Evolutionary conservation across 1,140 invertebrate genomes (phyloP), one percentile per base, ranked within the genome.

Genomic region (Triops longicaudatus): DNA sequence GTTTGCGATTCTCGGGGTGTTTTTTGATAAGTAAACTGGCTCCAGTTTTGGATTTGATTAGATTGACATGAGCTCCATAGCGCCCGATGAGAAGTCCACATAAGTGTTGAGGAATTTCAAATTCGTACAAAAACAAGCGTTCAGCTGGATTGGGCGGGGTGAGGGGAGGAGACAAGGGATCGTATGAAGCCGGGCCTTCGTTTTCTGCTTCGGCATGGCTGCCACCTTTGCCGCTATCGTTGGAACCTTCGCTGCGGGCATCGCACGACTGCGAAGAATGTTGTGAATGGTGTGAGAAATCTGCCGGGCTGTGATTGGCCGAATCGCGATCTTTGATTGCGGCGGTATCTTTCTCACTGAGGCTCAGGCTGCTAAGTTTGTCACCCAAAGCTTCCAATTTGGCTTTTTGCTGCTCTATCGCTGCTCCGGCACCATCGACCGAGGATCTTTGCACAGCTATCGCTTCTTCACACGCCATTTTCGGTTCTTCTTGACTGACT

Each of bases 21-120:
- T 88, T 88, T 83, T 91, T 91, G 7, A 98, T 88, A 74, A 89
- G 84, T 72, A 98, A 90, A 80, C 87, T 90, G 22, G 94, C 91
- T 80, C 90, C 88, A 0, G 93, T 91, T 80, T 90, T 90, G 3
- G 87, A 83, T 82, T 93, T 94, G 72, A 98, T 91, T 80, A 88
- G 88, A 75, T 91, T 90, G 14, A 98, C 90, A 84, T 91, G 92
- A n/a, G 86, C 85, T 26, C 95, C 94, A 80, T 91, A 89, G 80
- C 89, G 89, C 37, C 96, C 96, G 82, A 98, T 97, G 76, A 98
- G 86, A 43, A 90, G 88, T 17, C 96, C 96, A 78, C 96, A 94
- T 72, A 95, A 82, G 71, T 86, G 84, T 80, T 90, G 89, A 11
- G 93, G 92, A 80, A 97, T 90, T 79, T 90, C 86, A 85, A 97